Conservation (phyloP, 2,113 vertebrate genomes). For the Gymnorhina tibicen region DNA sequence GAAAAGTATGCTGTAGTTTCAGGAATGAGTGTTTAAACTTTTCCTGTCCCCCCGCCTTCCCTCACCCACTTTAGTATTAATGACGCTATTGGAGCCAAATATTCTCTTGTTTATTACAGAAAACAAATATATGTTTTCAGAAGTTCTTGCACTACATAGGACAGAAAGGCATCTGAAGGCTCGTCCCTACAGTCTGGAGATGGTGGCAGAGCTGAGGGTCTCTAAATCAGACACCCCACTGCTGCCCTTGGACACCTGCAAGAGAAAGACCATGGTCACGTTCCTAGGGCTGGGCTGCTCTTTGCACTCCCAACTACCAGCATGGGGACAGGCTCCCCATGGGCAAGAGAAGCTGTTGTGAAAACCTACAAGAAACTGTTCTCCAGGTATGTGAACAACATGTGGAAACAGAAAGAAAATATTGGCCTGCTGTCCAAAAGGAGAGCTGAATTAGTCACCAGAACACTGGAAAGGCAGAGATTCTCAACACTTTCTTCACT, state of each 20-base stretch:
- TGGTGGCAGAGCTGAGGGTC: background rate
- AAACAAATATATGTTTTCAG: background rate
- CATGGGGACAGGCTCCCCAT: background rate
- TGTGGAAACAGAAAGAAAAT: background rate
- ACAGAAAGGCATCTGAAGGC: background rate
- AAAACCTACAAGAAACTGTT: background rate
- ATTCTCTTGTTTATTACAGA: background rate
- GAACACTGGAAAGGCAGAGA: background rate
- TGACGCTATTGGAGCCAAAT: background rate
- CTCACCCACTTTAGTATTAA: background rate
- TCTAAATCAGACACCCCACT: background rate
- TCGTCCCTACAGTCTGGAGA: background rate
- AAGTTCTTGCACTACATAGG: background rate
- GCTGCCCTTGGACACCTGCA: background rate
- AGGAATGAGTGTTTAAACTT: background rate
- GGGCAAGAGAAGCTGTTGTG: background rate
- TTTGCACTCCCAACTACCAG: background rate
- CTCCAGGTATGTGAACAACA: background rate
- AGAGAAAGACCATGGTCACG: rapidly evolving
- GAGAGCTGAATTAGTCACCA: background rate
- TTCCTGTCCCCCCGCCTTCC: too few species aligned
- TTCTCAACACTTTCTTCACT: background rate
- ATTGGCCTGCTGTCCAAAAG: background rate
- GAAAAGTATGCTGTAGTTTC: background rate
- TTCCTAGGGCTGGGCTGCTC: background rate